Conservation (phyloP, 1,140 invertebrate species). For the Thaumatotibia leucotreta region DNA sequence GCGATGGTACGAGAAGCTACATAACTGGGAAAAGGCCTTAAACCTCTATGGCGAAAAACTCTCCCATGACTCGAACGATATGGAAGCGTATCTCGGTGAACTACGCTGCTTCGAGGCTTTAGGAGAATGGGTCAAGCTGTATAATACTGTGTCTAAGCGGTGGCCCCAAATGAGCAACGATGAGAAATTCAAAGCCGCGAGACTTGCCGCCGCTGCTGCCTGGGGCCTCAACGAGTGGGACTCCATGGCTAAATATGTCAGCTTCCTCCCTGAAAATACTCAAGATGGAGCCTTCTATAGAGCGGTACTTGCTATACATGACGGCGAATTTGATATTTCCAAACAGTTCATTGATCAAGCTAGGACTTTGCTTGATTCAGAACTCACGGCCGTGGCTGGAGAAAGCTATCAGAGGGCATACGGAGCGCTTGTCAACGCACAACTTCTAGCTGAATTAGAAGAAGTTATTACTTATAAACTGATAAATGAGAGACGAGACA, state of each 20-base stretch:
- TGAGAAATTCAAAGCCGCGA: slow-evolving; percentile 88
- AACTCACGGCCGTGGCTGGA: slow-evolving; percentile 97
- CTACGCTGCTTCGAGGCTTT: slow-evolving; percentile 98
- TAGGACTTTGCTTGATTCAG: slow-evolving; percentile 95
- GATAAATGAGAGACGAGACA: slow-evolving; percentile 89
- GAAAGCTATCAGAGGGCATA: slow-evolving; percentile 99
- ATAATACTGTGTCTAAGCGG: slow-evolving; percentile 83
- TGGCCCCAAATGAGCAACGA: slow-evolving; percentile 85
- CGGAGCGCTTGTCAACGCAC: slow-evolving; percentile 97
- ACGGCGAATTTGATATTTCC: slow-evolving; percentile 86
- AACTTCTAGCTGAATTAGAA: slow-evolving; percentile 97
- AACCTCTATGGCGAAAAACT: slow-evolving; percentile 88
- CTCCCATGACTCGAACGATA: slow-evolving; percentile 79
- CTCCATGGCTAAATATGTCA: slow-evolving; percentile 93
- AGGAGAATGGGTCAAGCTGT: slow-evolving; percentile 95
- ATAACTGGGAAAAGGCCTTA: slow-evolving; percentile 98
- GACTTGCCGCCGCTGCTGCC: slow-evolving; percentile 94
- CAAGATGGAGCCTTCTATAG: slow-evolving; percentile 97
- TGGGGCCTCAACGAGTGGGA: slow-evolving; percentile 97
- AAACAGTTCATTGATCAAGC: slow-evolving; percentile 92
- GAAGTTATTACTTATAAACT: slow-evolving; percentile 98
- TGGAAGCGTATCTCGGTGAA: slow-evolving; percentile 92
- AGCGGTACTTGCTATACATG: slow-evolving; percentile 95
- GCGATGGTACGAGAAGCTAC: slow-evolving; percentile 98
- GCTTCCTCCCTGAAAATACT: slow-evolving; percentile 89